These are phyloP conservation scores for Thumatha senex DNA, from an alignment of 2,888 invertebrate genomes.

Conservation along the genomic window DNA sequence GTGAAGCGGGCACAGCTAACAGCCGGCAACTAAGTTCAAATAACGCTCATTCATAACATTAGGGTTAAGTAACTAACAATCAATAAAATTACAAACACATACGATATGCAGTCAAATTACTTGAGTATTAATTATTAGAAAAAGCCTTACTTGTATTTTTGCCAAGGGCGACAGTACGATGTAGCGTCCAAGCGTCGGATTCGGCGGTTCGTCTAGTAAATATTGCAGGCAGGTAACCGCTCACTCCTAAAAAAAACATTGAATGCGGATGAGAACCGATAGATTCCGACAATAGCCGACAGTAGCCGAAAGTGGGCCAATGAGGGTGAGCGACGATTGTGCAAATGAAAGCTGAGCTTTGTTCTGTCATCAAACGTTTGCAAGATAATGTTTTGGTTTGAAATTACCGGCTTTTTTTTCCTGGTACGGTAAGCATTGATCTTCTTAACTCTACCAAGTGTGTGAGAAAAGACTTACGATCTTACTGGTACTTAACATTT, in stretches of 20 bases:
- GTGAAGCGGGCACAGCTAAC: too few species aligned
- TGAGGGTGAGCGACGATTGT: too few species aligned
- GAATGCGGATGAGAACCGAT: conserved; percentile 1
- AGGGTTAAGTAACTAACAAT: too few species aligned
- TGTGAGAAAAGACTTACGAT: too few species aligned
- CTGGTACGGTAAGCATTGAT: too few species aligned
- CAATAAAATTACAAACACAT: too few species aligned
- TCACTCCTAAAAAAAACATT: conserved; percentile 76
- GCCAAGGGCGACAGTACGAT: conserved; percentile 86
- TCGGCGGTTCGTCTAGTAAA: conserved; percentile 93
- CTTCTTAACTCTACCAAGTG: too few species aligned
- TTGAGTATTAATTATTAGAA: background rate
- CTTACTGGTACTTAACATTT: too few species aligned
- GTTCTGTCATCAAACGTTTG: background rate
- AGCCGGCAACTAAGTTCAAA: too few species aligned
- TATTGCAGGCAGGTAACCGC: conserved; percentile 91
- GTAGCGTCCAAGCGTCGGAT: conserved; percentile 96
- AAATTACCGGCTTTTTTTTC: too few species aligned
- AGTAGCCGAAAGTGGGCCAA: background rate
- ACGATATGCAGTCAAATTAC: too few species aligned
- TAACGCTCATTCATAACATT: too few species aligned
- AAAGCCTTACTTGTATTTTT: conserved; percentile 53
- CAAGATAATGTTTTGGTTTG: background rate
- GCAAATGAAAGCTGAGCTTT: background rate
- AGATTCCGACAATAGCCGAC: background rate